Percentiles rank a stretch among this genome's conserved stretches.
These are phyloP conservation scores for Temnothorax longispinosus DNA, from an alignment of 1,140 invertebrate species.

Conservation along the genomic window DNA sequence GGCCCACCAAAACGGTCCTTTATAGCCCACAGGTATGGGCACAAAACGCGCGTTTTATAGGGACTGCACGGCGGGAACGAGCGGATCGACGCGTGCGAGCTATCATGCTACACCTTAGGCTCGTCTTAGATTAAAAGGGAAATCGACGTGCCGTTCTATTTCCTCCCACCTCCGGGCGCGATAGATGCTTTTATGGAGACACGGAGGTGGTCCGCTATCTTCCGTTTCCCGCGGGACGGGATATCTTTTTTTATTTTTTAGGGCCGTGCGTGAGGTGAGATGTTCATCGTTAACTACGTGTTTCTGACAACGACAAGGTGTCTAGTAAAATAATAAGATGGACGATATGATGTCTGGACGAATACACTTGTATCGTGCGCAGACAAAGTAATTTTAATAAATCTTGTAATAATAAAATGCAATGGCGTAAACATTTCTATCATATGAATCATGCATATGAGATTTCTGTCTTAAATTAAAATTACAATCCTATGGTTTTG, in stretches of 20 bases:
- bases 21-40: conserved; percentile 55
- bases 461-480: neutral
- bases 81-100: conserved; percentile 70
- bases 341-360: conserved; percentile 14
- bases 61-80: conserved; percentile 47
- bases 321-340: conserved; percentile 49
- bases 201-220: conserved; percentile 69
- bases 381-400: conserved; percentile 12
- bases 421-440: neutral
- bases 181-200: conserved; percentile 67
- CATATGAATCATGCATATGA: neutral
- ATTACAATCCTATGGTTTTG: neutral
- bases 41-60: conserved; percentile 73
- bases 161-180: conserved; percentile 55
- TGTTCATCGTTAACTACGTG: conserved; percentile 30
- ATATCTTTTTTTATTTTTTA: conserved; percentile 51
- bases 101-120: conserved; percentile 51
- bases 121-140: conserved; percentile 70
- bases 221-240: conserved; percentile 53
- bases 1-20: conserved; percentile 67
- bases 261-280: neutral
- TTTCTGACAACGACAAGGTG: conserved; percentile 23
- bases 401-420: neutral
- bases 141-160: conserved; percentile 71
- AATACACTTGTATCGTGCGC: neutral